These are phyloP conservation scores for Anastrepha obliqua DNA, from an alignment of 1,140 invertebrate species.

Conservation along the genomic window DNA sequence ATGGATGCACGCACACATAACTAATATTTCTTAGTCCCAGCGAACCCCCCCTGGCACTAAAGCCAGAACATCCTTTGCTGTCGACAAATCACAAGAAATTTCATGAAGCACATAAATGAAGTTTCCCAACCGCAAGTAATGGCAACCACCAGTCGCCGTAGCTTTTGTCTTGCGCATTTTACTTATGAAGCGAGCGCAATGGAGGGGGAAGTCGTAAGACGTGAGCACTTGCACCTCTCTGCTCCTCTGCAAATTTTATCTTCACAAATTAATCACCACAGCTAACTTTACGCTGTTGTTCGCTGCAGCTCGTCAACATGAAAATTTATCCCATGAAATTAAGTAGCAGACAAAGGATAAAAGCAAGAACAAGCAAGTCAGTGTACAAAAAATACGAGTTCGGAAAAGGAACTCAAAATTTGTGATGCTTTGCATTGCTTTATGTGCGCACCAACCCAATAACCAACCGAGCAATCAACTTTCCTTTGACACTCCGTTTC, in stretches of 20 bases:
- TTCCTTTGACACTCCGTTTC: neutral
- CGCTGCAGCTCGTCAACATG: constrained; percentile 22
- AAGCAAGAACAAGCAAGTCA: neutral
- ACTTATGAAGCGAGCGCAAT: too few relatives aligned
- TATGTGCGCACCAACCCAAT: neutral
- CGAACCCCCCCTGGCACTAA: neutral
- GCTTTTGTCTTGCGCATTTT: constrained; percentile 5
- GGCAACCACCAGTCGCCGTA: neutral
- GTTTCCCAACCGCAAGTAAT: constrained; percentile 42
- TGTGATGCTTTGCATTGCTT: neutral
- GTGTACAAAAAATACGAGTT: too few relatives aligned
- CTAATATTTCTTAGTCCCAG: neutral
- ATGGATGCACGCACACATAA: neutral
- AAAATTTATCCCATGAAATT: constrained; percentile 46
- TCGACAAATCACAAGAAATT: constrained; percentile 7
- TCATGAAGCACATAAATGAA: constrained; percentile 38
- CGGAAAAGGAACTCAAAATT: neutral
- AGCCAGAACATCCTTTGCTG: neutral
- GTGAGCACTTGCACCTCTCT: neutral
- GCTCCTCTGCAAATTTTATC: neutral
- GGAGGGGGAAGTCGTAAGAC: too few relatives aligned
- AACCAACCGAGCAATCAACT: constrained; percentile 23
- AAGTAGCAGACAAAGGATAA: constrained; percentile 22
- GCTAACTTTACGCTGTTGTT: constrained; percentile 26
- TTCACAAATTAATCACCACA: constrained; percentile 45